Evolutionary conservation across 2,888 invertebrate genomes (phyloP).

Genomic region (Pollenia amentaria): DNA sequence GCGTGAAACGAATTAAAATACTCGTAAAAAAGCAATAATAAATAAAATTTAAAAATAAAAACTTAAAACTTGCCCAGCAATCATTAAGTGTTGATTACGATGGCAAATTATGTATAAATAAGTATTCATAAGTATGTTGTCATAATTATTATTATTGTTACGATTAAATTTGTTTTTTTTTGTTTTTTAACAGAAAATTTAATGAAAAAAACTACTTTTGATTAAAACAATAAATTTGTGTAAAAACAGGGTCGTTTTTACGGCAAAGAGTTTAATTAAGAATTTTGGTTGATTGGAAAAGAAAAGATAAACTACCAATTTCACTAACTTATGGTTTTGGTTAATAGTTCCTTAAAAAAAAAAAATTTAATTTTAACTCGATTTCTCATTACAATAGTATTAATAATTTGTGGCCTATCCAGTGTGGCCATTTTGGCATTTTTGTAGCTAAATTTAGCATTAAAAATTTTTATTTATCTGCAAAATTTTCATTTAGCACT

Average conservation of each 20-base stretch:
- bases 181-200: slow-evolving; percentile 3
- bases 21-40: slow-evolving; percentile 16
- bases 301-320: no score
- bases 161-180: slow-evolving; percentile 18
- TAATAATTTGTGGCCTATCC: no score
- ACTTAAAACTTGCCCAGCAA: slow-evolving; percentile 61
- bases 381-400: no score
- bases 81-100: slow-evolving; percentile 61
- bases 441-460: no score
- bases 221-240: neutral
- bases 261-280: neutral
- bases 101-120: slow-evolving; percentile 51
- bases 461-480: no score
- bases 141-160: slow-evolving; percentile 51
- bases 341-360: no score
- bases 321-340: no score
- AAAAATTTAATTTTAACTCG: no score
- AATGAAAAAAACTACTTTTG: slow-evolving; percentile 2
- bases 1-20: slow-evolving; percentile 63
- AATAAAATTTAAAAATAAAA: slow-evolving; percentile 24
- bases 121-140: slow-evolving; percentile 48
- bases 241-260: slow-evolving; percentile 17
- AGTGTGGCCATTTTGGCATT: no score
- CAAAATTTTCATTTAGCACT: no score
- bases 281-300: neutral